These are phyloP conservation scores for Ataeniobius toweri DNA, from an alignment of 2,797 vertebrate genomes.

Conservation along the genomic window DNA sequence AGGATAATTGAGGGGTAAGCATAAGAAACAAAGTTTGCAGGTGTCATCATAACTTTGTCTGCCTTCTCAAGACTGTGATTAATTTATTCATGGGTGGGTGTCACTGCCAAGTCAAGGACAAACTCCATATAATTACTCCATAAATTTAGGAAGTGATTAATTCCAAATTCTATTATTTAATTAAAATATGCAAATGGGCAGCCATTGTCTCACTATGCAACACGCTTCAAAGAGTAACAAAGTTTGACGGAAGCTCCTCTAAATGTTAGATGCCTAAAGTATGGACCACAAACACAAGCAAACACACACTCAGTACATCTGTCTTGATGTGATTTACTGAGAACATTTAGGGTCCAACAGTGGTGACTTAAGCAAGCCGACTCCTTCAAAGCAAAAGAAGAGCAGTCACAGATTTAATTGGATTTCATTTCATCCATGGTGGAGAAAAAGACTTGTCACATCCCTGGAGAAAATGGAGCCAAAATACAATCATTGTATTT, in stretches of 20 bases:
- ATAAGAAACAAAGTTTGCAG: constrained; percentile 70
- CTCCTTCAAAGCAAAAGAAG: constrained; percentile 73
- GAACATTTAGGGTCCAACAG: constrained; percentile 62
- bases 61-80: constrained; percentile 61
- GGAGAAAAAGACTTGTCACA: constrained; percentile 67
- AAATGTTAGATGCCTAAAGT: constrained; percentile 21
- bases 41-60: constrained; percentile 74
- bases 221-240: constrained; percentile 49
- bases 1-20: constrained; percentile 69
- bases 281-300: constrained; percentile 9
- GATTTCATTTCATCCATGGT: constrained; percentile 78
- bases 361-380: constrained; percentile 68
- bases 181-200: constrained; percentile 80
- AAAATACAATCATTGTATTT: constrained; percentile 68
- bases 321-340: constrained; percentile 58
- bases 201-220: constrained; percentile 35
- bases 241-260: constrained; percentile 56
- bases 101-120: constrained; percentile 78
- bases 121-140: constrained; percentile 74
- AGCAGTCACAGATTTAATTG: constrained; percentile 76
- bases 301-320: constrained; percentile 27
- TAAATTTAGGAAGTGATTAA: constrained; percentile 75
- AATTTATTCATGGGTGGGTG: constrained; percentile 71
- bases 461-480: constrained; percentile 62
- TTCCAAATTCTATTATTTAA: constrained; percentile 75